phyloP scores from a whole-genome alignment of 2,888 invertebrate genomes.

The Agapetus fuscipes region DNA sequence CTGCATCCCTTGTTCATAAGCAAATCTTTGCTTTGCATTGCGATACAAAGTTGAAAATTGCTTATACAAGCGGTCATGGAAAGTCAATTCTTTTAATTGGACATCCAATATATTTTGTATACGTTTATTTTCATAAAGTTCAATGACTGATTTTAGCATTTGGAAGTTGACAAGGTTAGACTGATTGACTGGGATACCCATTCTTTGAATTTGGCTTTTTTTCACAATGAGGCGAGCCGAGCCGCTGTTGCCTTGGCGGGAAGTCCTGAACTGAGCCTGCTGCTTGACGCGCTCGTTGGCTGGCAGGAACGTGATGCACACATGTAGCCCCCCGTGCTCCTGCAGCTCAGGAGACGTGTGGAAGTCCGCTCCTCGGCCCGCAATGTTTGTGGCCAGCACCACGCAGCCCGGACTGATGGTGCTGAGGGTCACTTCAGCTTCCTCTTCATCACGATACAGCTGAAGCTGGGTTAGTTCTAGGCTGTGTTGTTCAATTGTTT shows the following conservation, averaged over 20 bases:
- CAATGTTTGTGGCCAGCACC: slow-evolving; percentile 31
- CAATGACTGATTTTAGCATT: too few relatives aligned
- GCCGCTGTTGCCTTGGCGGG: slow-evolving; percentile 28
- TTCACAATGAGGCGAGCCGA: slow-evolving; percentile 26
- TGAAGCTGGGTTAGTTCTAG: slow-evolving; percentile 11
- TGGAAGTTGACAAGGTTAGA: too few relatives aligned
- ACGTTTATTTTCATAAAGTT: too few relatives aligned
- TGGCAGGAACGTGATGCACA: slow-evolving; percentile 29
- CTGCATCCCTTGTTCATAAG: too few relatives aligned
- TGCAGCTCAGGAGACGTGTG: slow-evolving; percentile 23
- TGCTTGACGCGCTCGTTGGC: slow-evolving; percentile 28
- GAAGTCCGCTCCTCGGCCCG: slow-evolving; percentile 32
- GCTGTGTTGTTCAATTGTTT: slow-evolving; percentile 11
- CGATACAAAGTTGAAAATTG: too few relatives aligned
- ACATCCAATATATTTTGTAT: too few relatives aligned
- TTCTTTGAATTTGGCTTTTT: too few relatives aligned
- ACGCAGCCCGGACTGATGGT: slow-evolving; percentile 22
- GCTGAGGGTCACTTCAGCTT: slow-evolving; percentile 11
- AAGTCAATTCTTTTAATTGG: too few relatives aligned
- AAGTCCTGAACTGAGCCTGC: slow-evolving; percentile 30
- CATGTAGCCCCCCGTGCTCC: slow-evolving; percentile 28
- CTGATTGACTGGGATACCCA: too few relatives aligned
- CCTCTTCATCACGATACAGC: slow-evolving; percentile 20
- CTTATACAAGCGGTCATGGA: too few relatives aligned
- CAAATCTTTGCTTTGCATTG: too few relatives aligned